Evolutionary conservation across 1,140 invertebrate genomes (phyloP), one percentile per base, ranked within the genome.

Genomic region (Nephotettix cincticeps): DNA sequence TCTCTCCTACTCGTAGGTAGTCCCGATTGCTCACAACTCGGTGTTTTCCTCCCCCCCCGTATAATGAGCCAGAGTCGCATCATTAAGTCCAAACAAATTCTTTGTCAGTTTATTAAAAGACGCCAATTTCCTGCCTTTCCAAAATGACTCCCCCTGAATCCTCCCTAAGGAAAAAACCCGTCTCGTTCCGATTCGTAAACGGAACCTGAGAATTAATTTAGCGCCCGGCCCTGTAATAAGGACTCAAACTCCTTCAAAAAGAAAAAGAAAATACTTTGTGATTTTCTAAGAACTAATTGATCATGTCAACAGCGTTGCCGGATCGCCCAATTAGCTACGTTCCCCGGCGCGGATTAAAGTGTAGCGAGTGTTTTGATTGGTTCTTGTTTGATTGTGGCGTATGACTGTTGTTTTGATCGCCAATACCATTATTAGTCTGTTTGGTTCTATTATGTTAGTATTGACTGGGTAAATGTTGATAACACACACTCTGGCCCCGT

Each of bases 251-350:
- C 23, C 47, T 54, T 54, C 47, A 65, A 32, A 65, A 67, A 2
- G 64, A n/a, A 36, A 29, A 45, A 43, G 64, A 43, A 67, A 67
- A 63, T 70, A 63, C 68, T 70, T 70, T 70, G 68, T 70, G 63
- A 70, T 70, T 70, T 70, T 61, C 54, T 36, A 47, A 36, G 67
- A 56, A 27, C 40, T 70, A 70, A 70, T 70, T 70, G 63, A 70
- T 70, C 68, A 68, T 68, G 66, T 68, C 43, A 68, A 68, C 66
- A 68, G 32, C 32, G 4, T 32, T 63, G 4, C 32, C 32, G 32
- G 32, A 36, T 14, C 4, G 32, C 4, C 32, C 32, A 36, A 36
- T 36, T 36, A 36, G 14, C 14, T 36, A 36, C 14, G 32, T 36
- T 36, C 14, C 32, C 32, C 32, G 4, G 32, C 14, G 32, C 32